Percentiles rank a stretch among this genome's conserved stretches.
These are phyloP conservation scores for Himalopsyche kuldschensis DNA, from an alignment of 2,888 invertebrate genomes.

Conservation along the genomic window DNA sequence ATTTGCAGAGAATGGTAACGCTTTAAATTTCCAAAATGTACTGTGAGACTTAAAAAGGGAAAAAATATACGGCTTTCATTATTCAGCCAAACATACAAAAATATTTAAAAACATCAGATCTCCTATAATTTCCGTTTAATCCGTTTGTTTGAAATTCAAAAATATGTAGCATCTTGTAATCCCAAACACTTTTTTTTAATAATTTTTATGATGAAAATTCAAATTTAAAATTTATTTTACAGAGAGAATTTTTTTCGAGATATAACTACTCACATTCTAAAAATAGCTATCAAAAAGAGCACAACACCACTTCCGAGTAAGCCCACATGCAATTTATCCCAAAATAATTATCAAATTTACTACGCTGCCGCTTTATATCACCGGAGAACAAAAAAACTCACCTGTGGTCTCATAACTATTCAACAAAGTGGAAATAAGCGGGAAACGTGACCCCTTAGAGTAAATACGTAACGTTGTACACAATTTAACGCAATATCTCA, in stretches of 20 bases:
- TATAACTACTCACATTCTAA: background rate
- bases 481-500: constrained; percentile 1
- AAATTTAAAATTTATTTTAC: background rate
- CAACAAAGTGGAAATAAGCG: constrained; percentile 1
- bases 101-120: too few species aligned
- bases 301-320: background rate
- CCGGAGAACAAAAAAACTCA: background rate
- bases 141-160: too few species aligned
- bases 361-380: background rate
- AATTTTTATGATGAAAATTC: background rate
- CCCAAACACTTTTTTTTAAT: too few species aligned
- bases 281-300: background rate
- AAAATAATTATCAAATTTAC: background rate
- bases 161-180: too few species aligned
- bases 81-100: too few species aligned
- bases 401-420: background rate
- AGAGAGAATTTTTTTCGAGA: background rate
- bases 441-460: background rate
- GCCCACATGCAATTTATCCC: background rate
- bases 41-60: too few species aligned
- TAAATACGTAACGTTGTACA: background rate
- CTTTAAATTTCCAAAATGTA: too few species aligned
- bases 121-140: too few species aligned
- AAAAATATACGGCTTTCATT: too few species aligned
- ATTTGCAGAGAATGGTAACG: too few species aligned